Base-by-base conservation (phyloP, 2,113 vertebrate species). In the Seriola rivoliana region DNA sequence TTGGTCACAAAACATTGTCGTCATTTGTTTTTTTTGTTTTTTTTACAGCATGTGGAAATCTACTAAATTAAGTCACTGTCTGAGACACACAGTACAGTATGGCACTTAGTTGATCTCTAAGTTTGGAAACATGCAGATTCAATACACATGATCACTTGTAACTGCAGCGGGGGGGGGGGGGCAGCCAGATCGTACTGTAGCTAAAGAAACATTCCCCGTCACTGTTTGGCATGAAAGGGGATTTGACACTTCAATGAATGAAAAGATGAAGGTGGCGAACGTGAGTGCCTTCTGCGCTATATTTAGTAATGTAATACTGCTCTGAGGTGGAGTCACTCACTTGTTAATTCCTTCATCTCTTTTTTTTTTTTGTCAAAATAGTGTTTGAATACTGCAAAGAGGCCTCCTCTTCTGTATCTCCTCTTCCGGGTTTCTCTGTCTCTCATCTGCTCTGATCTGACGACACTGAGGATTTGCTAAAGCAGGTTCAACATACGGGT, bases 81-180 rank as follows among this genome's bases (percentile, higher is more conserved):
- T 90, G 87, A 90, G 80, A 93, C 91, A 80, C 88, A 87, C 92
- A 90, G 89, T 62, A 91, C 89, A 92, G 89, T 90, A 93, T 94
- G 93, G 93, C 93, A 93, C 93, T 94, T 92, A 89, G 91, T 93
- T 91, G 73, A 91, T 87, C 25, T 89, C 91, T 91, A 92, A 71
- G 82, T 89, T 85, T 85, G 73, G 64, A 88, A 91, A 93, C 91
- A 92, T 94, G 89, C 92, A 91, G 84, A 74, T 86, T 91, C 38
- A 76, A 84, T 59, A 88, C 85, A 81, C 55, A 70, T 84, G 71
- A 69, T 86, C 77, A 71, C 81, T 59, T 83, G 59, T 78, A 71
- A 80, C 59, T 69, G 86, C 73, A 81, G 82, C 75, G 40, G 40
- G 40, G 58, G 40, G 40, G 40, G 58, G 75, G 66, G 80, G 85